A percentile compares a stretch with the other conserved stretches of the same genome.
These are phyloP conservation scores for Onychomys arenicola DNA, from an alignment of 2,797 vertebrate genomes.

Conservation along the genomic window DNA sequence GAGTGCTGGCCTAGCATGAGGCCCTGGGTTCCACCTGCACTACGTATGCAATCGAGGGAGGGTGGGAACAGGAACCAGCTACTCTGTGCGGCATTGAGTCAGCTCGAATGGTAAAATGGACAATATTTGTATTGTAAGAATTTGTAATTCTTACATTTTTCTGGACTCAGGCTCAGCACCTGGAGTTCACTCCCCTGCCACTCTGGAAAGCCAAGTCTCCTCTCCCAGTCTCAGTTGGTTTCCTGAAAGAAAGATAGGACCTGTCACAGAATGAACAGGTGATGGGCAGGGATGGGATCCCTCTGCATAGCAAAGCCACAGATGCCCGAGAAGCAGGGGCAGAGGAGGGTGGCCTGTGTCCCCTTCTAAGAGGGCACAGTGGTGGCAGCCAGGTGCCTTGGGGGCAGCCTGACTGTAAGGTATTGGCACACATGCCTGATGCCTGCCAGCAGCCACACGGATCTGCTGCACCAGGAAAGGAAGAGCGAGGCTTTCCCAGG, in stretches of 20 bases:
- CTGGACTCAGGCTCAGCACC: neutral
- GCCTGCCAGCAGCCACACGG: fast-evolving
- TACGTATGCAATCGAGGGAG: neutral
- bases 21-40: neutral
- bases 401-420: neutral
- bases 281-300: neutral
- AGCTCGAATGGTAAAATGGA: neutral
- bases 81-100: fast-evolving
- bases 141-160: neutral
- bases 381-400: neutral
- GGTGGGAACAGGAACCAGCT: neutral
- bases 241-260: no score
- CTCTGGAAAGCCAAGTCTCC: neutral
- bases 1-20: neutral
- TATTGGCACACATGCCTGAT: fast-evolving
- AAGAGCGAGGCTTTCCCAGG: fast-evolving
- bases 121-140: no score
- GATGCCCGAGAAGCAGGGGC: neutral
- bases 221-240: neutral
- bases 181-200: neutral
- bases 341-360: neutral
- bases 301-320: neutral
- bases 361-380: neutral
- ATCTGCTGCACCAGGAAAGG: neutral
- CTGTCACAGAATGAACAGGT: neutral